Evolutionary conservation across 2,113 vertebrate genomes (phyloP).

Genomic region (Genyomyrus donnyi): DNA sequence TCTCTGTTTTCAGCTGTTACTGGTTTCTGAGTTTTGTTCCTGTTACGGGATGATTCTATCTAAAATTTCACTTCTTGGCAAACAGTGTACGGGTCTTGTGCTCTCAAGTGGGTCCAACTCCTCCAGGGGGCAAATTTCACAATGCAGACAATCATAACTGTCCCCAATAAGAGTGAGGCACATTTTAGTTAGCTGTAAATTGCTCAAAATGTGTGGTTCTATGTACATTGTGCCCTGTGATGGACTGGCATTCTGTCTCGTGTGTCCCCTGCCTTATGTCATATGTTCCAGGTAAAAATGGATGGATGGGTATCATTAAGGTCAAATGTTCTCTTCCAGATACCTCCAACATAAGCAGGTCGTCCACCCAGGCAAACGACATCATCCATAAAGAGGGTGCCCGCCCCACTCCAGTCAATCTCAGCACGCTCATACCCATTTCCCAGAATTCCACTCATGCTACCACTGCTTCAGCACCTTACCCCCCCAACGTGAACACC

Average conservation of each 20-base stretch:
- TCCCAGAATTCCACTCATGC: background rate
- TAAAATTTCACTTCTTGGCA: background rate
- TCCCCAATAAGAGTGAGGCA: background rate
- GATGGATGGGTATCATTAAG: background rate
- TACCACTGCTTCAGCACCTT: background rate
- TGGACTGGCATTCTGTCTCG: background rate
- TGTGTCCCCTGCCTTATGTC: background rate
- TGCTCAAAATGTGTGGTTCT: background rate
- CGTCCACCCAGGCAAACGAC: background rate
- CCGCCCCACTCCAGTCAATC: background rate
- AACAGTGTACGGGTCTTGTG: background rate
- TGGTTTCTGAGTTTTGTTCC: background rate
- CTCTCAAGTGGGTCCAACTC: conserved; percentile 13
- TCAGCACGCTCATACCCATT: background rate
- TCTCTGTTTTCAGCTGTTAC: conserved; percentile 32
- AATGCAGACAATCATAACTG: conserved; percentile 41
- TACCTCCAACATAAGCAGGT: background rate
- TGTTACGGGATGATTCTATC: background rate
- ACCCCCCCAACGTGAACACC: background rate
- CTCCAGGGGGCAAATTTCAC: conserved; percentile 31
- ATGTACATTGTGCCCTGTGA: background rate
- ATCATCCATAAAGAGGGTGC: background rate
- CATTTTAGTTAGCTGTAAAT: background rate
- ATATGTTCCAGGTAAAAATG: background rate
- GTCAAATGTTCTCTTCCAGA: background rate